phyloP scores from a whole-genome alignment of 2,888 invertebrate genomes.

The Caenorhabditis angaria region DNA sequence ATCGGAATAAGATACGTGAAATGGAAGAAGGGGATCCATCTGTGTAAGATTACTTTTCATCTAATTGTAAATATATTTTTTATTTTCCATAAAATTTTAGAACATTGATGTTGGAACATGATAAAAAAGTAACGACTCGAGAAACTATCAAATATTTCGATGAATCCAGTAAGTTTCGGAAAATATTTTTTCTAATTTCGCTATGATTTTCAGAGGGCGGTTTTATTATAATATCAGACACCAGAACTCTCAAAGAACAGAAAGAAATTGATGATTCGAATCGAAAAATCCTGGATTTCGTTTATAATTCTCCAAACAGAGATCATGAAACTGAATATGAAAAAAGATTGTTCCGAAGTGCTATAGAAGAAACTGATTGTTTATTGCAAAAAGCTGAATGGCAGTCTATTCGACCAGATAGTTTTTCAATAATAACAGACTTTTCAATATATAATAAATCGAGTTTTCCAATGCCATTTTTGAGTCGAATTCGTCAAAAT shows the following conservation, averaged over 20 bases:
- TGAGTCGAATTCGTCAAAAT: neutral
- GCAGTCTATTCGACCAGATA: neutral
- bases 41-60: neutral
- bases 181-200: neutral
- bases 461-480: neutral
- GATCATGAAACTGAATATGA: neutral
- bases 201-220: neutral
- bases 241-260: neutral
- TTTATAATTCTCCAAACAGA: neutral
- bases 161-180: neutral
- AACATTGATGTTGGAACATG: neutral
- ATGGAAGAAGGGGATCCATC: neutral
- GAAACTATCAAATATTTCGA: constrained; percentile 5
- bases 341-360: neutral
- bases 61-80: too few species aligned
- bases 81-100: neutral
- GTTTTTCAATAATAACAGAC: constrained; percentile 1
- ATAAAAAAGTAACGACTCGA: neutral
- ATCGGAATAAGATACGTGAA: neutral
- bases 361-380: neutral
- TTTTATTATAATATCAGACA: constrained; percentile 3
- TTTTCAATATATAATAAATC: neutral
- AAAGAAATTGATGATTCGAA: constrained; percentile 5
- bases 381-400: neutral
- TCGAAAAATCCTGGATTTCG: constrained; percentile 18